phyloP scores from a whole-genome alignment of 2,113 vertebrate species.

The Alethe castanea region DNA sequence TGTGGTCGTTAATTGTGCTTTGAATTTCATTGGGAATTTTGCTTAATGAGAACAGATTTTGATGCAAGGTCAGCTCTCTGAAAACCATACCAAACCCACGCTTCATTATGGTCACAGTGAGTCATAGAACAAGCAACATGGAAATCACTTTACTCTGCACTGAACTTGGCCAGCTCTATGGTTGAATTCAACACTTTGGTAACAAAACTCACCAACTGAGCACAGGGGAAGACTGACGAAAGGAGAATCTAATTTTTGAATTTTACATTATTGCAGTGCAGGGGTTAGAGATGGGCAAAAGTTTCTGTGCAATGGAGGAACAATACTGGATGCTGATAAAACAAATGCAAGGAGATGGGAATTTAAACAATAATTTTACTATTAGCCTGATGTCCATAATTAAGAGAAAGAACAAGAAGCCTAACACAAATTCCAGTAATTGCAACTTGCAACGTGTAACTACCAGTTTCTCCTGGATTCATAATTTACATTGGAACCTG shows the following conservation, averaged over 20 bases:
- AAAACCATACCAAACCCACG: background rate
- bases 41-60: constrained; percentile 6
- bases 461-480: constrained; percentile 15
- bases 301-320: background rate
- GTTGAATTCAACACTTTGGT: background rate
- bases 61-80: constrained; percentile 2
- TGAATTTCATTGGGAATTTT: constrained; percentile 21
- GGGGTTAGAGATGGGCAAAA: background rate
- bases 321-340: background rate
- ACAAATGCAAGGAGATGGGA: background rate
- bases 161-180: background rate
- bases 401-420: background rate
- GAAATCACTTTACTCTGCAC: background rate
- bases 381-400: background rate
- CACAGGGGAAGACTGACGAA: background rate
- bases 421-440: background rate
- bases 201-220: background rate
- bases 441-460: background rate
- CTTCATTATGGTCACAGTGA: background rate
- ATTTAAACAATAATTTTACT: background rate
- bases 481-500: constrained; percentile 43
- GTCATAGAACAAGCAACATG: background rate
- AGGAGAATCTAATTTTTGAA: background rate
- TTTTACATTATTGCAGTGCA: background rate
- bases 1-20: constrained; percentile 24